Evolutionary conservation across 2,797 vertebrate species (phyloP), one percentile per base, ranked within the genome.

Genomic region (Pogonophryne albipinna): DNA sequence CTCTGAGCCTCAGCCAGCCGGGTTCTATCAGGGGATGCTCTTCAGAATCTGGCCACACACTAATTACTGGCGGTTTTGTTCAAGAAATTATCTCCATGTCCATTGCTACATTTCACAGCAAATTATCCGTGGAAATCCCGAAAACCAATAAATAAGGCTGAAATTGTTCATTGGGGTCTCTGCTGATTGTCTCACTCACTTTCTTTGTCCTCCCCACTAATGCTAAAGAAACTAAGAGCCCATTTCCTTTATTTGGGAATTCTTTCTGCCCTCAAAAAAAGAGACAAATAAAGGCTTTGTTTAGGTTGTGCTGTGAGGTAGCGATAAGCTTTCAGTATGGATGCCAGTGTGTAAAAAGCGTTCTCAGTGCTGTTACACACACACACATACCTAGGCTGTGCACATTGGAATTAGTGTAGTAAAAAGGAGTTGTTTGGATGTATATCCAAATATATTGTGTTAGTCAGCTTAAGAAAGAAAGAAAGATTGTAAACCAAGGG

Each of bases 21-120:
- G 85, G 70, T 82, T 82, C n/a, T 79, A 89, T 82, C 86, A 83
- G 76, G 85, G 88, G 87, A 86, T 66, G 78, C 85, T 90, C 78
- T 87, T 70, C 80, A 82, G 70, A 90, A 89, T 88, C 84, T 86
- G 87, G 87, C 91, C 89, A 85, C 87, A 90, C 82, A 88, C 89
- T 93, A 94, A 95, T 95, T 94, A 94, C 90, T 85, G 60, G 50
- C 79, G 74, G 82, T 87, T 93, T 94, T 94, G 90, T 94, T 93
- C 86, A 67, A 89, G 85, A 92, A 92, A 94, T 94, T 92, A 94
- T 95, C 93, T 93, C 87, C 85, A 84, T 84, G 87, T 92, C 85
- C 88, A 90, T 86, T 83, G 88, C 91, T 89, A 89, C 84, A 89
- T 93, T 94, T 93, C 91, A 92, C 89, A 93, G 89, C 85, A 94